Conservation (phyloP, 2,797 vertebrate genomes). For the Syngnathus acus region DNA sequence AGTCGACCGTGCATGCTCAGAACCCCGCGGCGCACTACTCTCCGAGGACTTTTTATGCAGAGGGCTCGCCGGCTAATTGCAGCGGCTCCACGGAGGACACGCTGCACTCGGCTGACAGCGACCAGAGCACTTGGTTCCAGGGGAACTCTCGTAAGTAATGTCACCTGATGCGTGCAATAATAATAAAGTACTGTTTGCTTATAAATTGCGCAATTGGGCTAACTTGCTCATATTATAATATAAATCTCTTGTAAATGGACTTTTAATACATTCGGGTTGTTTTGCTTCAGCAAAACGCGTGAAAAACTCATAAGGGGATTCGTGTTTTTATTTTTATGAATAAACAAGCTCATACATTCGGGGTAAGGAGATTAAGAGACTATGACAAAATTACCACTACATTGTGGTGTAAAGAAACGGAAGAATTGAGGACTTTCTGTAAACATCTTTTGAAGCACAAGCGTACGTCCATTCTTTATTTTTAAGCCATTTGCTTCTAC, state of each 20-base stretch:
- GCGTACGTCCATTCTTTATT: no score
- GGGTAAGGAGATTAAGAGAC: background rate
- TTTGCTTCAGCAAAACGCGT: background rate
- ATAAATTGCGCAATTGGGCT: background rate
- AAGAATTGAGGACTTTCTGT: background rate
- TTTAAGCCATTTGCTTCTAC: no score
- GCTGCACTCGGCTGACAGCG: slow-evolving; percentile 67
- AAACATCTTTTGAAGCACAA: no score
- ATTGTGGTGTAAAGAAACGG: background rate
- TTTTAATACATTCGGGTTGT: background rate
- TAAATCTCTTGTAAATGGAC: background rate
- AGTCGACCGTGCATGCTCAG: slow-evolving; percentile 37
- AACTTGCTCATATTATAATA: no score
- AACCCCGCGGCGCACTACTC: slow-evolving; percentile 54
- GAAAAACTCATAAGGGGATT: no score
- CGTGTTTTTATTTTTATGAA: no score
- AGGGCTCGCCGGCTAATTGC: slow-evolving; percentile 55
- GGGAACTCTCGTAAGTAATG: slow-evolving; percentile 73
- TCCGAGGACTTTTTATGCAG: slow-evolving; percentile 69
- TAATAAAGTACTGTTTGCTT: background rate
- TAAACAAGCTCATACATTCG: no score
- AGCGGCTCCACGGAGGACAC: slow-evolving; percentile 64
- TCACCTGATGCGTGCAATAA: background rate
- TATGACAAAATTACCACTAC: background rate
- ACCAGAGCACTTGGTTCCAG: slow-evolving; percentile 74